A percentile compares a stretch with the other conserved stretches of the same genome.
These are phyloP conservation scores for Allophyes oxyacanthae DNA, from an alignment of 2,888 invertebrate species.

Conservation along the genomic window DNA sequence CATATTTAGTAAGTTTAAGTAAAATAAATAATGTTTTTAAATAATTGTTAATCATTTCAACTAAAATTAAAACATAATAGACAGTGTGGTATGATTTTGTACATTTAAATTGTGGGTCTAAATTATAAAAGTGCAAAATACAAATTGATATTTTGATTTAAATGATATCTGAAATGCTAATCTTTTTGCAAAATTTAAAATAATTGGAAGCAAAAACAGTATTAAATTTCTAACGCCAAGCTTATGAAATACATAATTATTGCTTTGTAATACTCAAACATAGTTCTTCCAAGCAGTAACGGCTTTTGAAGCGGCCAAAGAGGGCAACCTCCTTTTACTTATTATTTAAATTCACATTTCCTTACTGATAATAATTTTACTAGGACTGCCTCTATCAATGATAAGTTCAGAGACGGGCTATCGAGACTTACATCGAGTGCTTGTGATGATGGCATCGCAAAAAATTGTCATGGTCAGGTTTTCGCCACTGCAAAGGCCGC, in stretches of 20 bases:
- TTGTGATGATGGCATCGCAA: background rate
- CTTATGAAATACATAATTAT: constrained; percentile 20
- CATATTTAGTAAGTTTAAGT: background rate
- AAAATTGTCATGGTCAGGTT: constrained; percentile 1
- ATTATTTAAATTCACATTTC: background rate
- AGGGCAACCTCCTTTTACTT: background rate
- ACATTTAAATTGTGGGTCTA: constrained; percentile 7
- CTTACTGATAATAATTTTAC: background rate
- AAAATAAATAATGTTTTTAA: constrained; percentile 1
- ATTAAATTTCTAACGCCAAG: constrained; percentile 26
- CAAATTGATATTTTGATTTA: background rate
- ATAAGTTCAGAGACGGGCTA: no score
- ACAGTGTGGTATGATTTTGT: background rate
- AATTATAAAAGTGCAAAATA: constrained; percentile 8
- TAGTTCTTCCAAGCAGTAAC: constrained; percentile 34
- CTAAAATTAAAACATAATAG: background rate
- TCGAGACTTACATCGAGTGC: no score
- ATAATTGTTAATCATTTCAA: background rate
- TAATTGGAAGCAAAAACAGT: constrained; percentile 3
- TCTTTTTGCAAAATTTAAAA: constrained; percentile 1
- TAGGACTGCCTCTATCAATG: no score
- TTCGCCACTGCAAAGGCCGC: constrained; percentile 17
- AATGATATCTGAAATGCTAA: background rate
- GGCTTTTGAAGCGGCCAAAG: constrained; percentile 15
- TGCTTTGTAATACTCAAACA: constrained; percentile 42